A percentile compares a stretch with the other conserved stretches of the same genome.
Evolutionary conservation across 2,888 invertebrate species (phyloP).

Genomic region (Euproctis similis): DNA sequence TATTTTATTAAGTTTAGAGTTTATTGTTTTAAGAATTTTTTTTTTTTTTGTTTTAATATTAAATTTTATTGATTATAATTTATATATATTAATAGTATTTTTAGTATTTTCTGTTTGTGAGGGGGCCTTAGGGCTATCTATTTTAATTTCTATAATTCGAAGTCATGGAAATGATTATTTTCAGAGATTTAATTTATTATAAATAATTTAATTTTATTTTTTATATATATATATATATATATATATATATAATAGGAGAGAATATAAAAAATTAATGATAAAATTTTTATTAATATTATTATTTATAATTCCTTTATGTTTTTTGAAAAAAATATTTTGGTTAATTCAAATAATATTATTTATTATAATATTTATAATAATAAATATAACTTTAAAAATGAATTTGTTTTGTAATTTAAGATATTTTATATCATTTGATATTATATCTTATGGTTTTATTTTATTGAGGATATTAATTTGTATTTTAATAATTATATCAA

Average conservation of each 20-base stretch:
- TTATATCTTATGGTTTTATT: constrained; percentile 72
- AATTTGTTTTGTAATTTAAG: constrained; percentile 49
- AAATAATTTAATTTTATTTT: no score
- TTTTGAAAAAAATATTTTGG: constrained; percentile 68
- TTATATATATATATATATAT: no score
- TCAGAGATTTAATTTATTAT: constrained; percentile 72
- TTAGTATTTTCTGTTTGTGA: constrained; percentile 80
- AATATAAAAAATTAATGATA: constrained; percentile 63
- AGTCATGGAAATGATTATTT: constrained; percentile 79
- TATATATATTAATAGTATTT: constrained; percentile 77
- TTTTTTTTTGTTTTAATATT: constrained; percentile 65
- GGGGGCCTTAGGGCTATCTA: constrained; percentile 76
- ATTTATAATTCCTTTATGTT: constrained; percentile 70
- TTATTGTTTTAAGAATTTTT: constrained; percentile 76
- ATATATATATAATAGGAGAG: no score
- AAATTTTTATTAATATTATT: constrained; percentile 65
- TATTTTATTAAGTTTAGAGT: constrained; percentile 77
- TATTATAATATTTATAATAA: constrained; percentile 64
- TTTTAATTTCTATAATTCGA: constrained; percentile 78
- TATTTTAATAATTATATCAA: constrained; percentile 75
- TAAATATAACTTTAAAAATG: constrained; percentile 47
- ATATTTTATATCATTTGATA: constrained; percentile 67
- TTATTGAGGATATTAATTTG: constrained; percentile 78
- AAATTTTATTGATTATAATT: constrained; percentile 57
- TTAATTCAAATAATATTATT: constrained; percentile 70